Conservation (phyloP, 2,888 invertebrate genomes). For the Macrostomum cliftonense region DNA sequence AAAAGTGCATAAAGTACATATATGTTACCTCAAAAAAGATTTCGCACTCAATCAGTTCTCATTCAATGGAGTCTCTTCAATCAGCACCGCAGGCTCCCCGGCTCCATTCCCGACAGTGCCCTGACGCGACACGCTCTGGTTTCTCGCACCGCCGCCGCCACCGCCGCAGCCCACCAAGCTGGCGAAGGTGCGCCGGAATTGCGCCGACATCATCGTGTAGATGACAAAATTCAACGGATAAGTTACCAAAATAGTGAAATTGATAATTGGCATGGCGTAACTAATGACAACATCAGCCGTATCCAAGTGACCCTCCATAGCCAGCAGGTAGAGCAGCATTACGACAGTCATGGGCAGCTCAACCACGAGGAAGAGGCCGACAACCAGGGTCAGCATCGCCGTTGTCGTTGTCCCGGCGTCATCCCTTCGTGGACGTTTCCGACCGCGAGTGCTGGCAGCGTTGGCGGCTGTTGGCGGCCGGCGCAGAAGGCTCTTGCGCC, state of each 20-base stretch:
- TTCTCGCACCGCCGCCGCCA: too few species aligned
- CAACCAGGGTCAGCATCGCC: conserved; percentile 38
- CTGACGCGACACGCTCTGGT: too few species aligned
- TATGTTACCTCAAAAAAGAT: too few species aligned
- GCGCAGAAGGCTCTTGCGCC: conserved; percentile 47
- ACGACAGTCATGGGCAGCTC: conserved; percentile 38
- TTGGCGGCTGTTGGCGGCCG: too few species aligned
- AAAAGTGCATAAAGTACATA: too few species aligned
- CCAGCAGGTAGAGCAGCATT: conserved; percentile 49
- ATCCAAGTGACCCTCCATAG: neutral
- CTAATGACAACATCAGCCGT: conserved; percentile 17
- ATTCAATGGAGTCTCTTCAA: too few species aligned
- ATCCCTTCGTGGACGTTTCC: too few species aligned
- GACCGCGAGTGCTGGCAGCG: too few species aligned
- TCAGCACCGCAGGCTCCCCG: too few species aligned
- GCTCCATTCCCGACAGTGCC: too few species aligned
- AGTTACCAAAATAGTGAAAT: conserved; percentile 71
- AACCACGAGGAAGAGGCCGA: conserved; percentile 39
- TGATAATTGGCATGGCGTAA: conserved; percentile 38
- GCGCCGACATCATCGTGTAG: conserved; percentile 83
- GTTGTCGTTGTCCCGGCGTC: conserved; percentile 27
- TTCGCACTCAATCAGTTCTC: too few species aligned
- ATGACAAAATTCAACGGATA: conserved; percentile 85
- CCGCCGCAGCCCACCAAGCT: too few species aligned
- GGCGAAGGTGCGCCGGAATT: conserved; percentile 72